Evolutionary conservation across 2,797 vertebrate genomes (phyloP), one percentile per base, ranked within the genome.

Genomic region (Sebastes matsubarae): DNA sequence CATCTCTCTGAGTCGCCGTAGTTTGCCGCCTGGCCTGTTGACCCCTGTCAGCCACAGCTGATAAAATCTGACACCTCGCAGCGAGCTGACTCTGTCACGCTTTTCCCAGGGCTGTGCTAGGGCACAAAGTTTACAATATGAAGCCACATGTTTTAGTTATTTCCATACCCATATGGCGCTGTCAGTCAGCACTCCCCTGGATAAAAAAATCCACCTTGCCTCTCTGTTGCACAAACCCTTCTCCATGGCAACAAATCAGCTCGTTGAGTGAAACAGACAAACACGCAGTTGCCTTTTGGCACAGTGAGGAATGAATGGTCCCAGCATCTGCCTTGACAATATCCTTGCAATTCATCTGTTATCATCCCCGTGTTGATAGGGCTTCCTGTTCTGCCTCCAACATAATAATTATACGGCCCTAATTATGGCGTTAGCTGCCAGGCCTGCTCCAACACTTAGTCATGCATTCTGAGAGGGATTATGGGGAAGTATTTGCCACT

Each of bases 381-480:
- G 57, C 89, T 94, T 93, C 92, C 90, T 93, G 85, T 79, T 87
- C 87, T 78, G 72, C 82, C 87, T 88, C 87, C 78, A 68, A 79
- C 87, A 90, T 92, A 83, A 93, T 89, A 87, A 92, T 93, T 89
- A 92, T 87, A 83, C 42, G 8, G 42, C 78, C 83, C 86, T 93
- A 92, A 93, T 92, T 87, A 91, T 76, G 74, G 63, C 6, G 66
- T 86, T 75, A 82, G 87, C 78, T 74, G 80, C 75, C 91, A 87
- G 86, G 74, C 88, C 82, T 25, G 73, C 85, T 84, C 86, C 80
- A 66, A 84, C 87, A 87, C 88, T 91, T 87, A 74, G 89, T 87
- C 86, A 83, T 86, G 75, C 92, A 90, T 91, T 93, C 92, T 92
- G 82, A 75, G 73, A 71, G 52, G 85, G 91, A 93, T 93, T 93